Percentiles rank a stretch among this genome's conserved stretches.
Evolutionary conservation across 2,113 vertebrate genomes (phyloP).

Genomic region (Platysternon megacephalum): DNA sequence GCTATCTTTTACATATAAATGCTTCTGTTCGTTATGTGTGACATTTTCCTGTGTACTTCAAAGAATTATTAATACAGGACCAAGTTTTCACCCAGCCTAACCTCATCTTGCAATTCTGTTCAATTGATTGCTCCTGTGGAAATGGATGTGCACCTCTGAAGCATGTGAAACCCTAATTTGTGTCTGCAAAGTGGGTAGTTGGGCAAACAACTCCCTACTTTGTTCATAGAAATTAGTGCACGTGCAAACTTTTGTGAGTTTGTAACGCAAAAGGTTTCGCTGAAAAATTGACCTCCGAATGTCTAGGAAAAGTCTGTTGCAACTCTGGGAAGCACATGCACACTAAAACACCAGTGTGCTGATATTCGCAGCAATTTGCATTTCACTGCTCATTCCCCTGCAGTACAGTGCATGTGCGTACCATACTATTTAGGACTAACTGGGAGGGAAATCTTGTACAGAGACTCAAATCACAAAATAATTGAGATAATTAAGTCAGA

Average conservation of each 20-base stretch:
- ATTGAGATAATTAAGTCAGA: conserved; percentile 30
- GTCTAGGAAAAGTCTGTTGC: conserved; percentile 52
- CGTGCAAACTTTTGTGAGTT: conserved; percentile 22
- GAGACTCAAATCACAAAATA: conserved; percentile 28
- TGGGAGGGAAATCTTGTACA: conserved; percentile 42
- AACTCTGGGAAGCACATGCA: conserved; percentile 34
- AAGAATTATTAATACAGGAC: background rate
- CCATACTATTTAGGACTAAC: conserved; percentile 56
- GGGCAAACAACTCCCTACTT: background rate
- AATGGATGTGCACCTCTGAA: background rate
- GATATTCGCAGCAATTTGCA: conserved; percentile 51
- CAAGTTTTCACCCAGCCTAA: background rate
- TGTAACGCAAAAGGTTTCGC: conserved; percentile 5
- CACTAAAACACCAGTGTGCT: conserved; percentile 51
- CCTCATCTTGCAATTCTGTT: background rate
- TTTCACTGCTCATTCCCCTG: conserved; percentile 48
- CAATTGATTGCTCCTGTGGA: background rate
- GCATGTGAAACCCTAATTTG: background rate
- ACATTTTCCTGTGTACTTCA: background rate
- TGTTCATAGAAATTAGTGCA: conserved; percentile 43
- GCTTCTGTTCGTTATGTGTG: background rate
- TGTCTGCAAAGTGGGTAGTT: background rate
- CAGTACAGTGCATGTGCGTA: background rate
- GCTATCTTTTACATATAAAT: background rate
- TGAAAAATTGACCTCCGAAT: conserved; percentile 33